Base-by-base conservation (phyloP, 2,113 vertebrate species). In the Sceloporus undulatus region DNA sequence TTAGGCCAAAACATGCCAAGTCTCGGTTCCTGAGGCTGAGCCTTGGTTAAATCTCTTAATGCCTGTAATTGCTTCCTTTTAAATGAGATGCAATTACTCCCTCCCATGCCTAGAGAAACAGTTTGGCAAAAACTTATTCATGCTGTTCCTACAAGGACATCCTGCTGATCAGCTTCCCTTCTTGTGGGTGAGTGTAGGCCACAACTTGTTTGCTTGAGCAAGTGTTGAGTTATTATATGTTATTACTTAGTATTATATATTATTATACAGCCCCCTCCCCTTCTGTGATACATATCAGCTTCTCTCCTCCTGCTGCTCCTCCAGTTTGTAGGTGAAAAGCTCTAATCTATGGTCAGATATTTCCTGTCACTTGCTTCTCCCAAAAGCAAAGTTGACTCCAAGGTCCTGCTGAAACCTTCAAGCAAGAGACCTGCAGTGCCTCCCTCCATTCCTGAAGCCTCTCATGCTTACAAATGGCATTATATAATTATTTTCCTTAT, bases 31-130 rank as follows among this genome's bases (percentile, higher is more conserved):
- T 23, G 59, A 25, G 34, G 62, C 75, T 52, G 29, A 68, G 42
- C 4, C 42, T 79, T 86, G 66, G 11, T 23, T 56, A 71, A n/a
- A 8, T 1, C 0, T 27, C 0, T 23, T 38, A 48, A 4, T 13
- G 11, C 9, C 68, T 66, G 38, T 10, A 86, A 79, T 86, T 86
- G 40, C 76, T 70, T 86, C 75, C 62, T 86, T 70, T 18, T 52
- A 86, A 86, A 86, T 86, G 21, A 79, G 85, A 34, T 70, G 29
- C 76, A 38, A 77, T 90, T 92, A 65, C 29, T 70, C 54, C 34
- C 90, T 92, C 91, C 80, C 90, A 90, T 93, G 93, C 89, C 91
- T 87, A 76, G 82, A 93, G 85, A 84, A 92, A 81, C 40, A 92
- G 92, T 87, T 92, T 84, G 92, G 92, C 89, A 85, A 90, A 90